Evolutionary conservation across 37 sponge, comb jelly and placozoan species (phyloP).

Genomic region (Bolinopsis microptera): DNA sequence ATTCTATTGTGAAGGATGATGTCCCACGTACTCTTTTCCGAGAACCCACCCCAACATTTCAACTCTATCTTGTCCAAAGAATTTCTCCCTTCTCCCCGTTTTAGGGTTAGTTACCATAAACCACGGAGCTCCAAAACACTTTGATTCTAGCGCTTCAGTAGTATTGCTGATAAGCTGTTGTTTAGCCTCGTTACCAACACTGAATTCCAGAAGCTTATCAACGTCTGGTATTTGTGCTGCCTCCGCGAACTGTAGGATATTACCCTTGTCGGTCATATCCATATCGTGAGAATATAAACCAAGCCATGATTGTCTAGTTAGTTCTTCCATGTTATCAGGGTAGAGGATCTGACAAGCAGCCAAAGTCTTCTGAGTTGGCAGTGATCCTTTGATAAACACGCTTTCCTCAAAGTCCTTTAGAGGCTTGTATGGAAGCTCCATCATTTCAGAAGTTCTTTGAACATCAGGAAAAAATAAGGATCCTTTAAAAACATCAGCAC

Average conservation of each 20-base stretch:
- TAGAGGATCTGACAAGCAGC: background rate
- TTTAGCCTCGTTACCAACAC: background rate
- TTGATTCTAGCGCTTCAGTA: background rate
- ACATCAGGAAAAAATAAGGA: background rate
- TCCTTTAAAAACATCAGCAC: background rate
- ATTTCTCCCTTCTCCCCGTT: background rate
- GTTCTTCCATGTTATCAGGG: background rate
- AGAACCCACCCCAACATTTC: background rate
- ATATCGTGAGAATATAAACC: background rate
- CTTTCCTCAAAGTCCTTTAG: background rate
- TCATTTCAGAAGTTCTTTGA: background rate
- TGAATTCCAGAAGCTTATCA: background rate
- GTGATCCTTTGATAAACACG: background rate
- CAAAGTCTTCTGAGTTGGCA: background rate
- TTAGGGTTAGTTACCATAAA: background rate
- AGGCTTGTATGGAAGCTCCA: background rate
- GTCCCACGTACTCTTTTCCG: background rate
- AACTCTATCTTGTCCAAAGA: slow-evolving; percentile 3
- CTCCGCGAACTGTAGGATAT: background rate
- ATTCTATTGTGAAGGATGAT: slow-evolving; percentile 1
- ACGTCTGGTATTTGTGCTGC: background rate
- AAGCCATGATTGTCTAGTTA: background rate
- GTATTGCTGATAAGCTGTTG: background rate
- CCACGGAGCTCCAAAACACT: slow-evolving; percentile 7
- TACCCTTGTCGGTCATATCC: background rate